Conservation (phyloP, 1,140 invertebrate genomes). For the Listronotus bonariensis region DNA sequence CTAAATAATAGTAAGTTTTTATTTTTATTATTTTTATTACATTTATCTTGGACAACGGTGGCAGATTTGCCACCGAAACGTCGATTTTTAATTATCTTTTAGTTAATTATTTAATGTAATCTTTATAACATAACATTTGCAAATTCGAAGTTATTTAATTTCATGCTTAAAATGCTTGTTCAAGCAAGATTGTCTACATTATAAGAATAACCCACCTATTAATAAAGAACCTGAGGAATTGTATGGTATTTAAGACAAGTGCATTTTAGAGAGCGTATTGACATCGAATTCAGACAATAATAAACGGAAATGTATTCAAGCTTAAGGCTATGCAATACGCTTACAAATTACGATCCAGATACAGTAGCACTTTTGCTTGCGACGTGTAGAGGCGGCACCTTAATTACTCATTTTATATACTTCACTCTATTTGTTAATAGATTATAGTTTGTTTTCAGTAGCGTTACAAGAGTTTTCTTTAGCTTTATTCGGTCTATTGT, state of each 20-base stretch:
- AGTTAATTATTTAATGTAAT: too few species aligned
- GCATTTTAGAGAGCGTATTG: constrained; percentile 33
- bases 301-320: constrained; percentile 54
- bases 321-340: constrained; percentile 51
- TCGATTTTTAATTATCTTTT: too few species aligned
- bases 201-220: too few species aligned
- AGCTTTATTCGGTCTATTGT: background rate
- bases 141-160: too few species aligned
- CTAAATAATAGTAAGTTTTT: too few species aligned
- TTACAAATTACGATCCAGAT: constrained; percentile 55
- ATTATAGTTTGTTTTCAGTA: constrained; percentile 36
- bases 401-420: constrained; percentile 54
- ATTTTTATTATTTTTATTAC: too few species aligned
- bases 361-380: constrained; percentile 50
- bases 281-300: constrained; percentile 33
- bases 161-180: too few species aligned
- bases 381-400: constrained; percentile 53
- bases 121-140: too few species aligned
- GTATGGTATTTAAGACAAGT: constrained; percentile 23
- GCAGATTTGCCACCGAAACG: too few species aligned
- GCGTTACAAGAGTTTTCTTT: background rate
- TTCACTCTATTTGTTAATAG: constrained; percentile 54
- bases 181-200: too few species aligned
- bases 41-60: too few species aligned
- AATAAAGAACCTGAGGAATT: too few species aligned